Percentiles rank a stretch among this genome's conserved stretches.
phyloP scores from a whole-genome alignment of 2,797 vertebrate genomes.

The Anguilla anguilla region DNA sequence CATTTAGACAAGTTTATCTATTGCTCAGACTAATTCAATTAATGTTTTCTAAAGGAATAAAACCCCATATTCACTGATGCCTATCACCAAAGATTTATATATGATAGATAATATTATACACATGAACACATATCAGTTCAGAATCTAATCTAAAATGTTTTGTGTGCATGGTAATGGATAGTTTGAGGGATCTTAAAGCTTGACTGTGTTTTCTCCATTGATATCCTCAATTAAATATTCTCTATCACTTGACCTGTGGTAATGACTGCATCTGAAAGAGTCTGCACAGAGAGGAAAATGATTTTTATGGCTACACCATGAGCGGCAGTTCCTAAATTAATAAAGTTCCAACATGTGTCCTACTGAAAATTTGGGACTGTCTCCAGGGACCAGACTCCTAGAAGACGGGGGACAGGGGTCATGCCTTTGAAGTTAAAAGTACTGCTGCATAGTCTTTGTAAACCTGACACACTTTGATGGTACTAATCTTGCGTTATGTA shows the following conservation, averaged over 20 bases:
- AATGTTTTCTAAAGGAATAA: not conserved
- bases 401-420: not conserved
- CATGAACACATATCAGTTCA: not conserved
- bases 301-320: not conserved
- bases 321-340: not conserved
- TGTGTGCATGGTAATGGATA: not conserved
- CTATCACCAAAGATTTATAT: not conserved
- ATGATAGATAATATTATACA: not conserved
- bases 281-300: constrained; percentile 3
- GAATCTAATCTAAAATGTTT: constrained; percentile 8
- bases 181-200: not conserved
- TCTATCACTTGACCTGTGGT: not conserved
- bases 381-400: not conserved
- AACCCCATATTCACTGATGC: not conserved
- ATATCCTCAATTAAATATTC: not conserved
- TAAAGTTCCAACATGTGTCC: not conserved
- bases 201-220: not conserved
- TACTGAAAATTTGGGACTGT: not conserved
- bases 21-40: not conserved
- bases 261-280: not conserved
- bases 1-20: not conserved
- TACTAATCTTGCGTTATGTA: not conserved
- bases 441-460: not conserved
- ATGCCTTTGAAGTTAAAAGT: constrained; percentile 19
- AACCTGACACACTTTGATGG: not conserved